phyloP scores from a whole-genome alignment of 2,113 vertebrate species.

The Prionailurus bengalensis region DNA sequence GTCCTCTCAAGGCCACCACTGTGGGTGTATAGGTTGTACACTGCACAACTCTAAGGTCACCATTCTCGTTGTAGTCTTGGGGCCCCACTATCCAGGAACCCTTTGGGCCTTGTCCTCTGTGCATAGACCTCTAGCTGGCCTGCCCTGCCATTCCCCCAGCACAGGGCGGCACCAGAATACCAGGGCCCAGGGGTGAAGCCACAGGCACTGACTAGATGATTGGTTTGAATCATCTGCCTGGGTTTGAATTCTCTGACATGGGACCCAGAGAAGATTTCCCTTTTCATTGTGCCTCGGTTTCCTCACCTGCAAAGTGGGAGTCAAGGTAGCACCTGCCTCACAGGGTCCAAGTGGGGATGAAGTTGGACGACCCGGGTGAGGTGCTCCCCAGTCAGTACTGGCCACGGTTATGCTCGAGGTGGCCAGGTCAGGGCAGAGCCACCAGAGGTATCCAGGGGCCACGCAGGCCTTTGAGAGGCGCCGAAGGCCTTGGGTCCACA shows the following conservation, averaged over 20 bases:
- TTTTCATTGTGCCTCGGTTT: not conserved
- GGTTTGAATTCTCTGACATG: not conserved
- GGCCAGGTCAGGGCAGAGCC: not conserved
- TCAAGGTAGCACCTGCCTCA: fast-evolving
- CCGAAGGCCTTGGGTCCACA: conserved; percentile 67
- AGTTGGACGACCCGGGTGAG: not conserved
- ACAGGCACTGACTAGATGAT: not conserved
- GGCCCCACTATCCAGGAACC: fast-evolving
- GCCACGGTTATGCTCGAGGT: not conserved
- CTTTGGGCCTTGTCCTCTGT: not conserved
- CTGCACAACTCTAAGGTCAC: not conserved
- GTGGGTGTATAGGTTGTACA: not conserved
- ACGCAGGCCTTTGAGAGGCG: conserved; percentile 66
- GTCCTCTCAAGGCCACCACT: not conserved
- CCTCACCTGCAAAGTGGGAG: not conserved
- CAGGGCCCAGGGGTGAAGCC: not conserved
- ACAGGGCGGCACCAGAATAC: fast-evolving
- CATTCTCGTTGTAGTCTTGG: fast-evolving
- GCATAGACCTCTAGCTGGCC: not conserved
- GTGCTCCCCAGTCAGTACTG: not conserved
- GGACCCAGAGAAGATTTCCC: not conserved
- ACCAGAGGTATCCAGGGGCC: conserved; percentile 32
- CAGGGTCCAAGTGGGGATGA: not conserved
- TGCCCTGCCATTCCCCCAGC: fast-evolving
- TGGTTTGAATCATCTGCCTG: too few species aligned